phyloP scores from a whole-genome alignment of 2,113 vertebrate species.

The Condylura cristata region DNA sequence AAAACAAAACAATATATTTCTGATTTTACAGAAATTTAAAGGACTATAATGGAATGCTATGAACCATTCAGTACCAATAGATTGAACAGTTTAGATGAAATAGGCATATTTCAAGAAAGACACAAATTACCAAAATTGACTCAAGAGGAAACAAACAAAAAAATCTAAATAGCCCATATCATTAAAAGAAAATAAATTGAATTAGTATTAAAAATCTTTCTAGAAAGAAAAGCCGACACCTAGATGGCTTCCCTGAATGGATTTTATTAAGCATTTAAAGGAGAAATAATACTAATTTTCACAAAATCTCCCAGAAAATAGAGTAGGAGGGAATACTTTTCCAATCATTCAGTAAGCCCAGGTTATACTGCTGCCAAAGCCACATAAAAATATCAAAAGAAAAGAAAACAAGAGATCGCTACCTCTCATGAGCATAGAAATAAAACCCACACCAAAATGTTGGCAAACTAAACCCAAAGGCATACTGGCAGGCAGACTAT shows the following conservation, averaged over 20 bases:
- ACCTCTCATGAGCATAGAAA: not conserved
- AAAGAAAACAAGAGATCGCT: not conserved
- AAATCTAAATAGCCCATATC: not conserved
- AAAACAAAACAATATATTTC: not conserved
- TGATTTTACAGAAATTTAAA: not conserved
- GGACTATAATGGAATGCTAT: not conserved
- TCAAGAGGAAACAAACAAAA: constrained; percentile 10
- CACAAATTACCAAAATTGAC: not conserved
- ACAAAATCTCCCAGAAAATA: not conserved
- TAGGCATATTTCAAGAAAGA: not conserved
- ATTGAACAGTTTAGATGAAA: not conserved
- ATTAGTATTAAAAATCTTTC: not conserved
- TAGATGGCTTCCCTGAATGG: not conserved
- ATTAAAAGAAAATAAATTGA: not conserved
- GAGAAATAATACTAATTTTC: not conserved
- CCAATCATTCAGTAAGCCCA: not conserved
- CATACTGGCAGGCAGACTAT: too few species aligned
- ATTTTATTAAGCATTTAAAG: not conserved
- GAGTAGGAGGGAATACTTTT: not conserved
- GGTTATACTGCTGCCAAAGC: not conserved
- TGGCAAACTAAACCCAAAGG: not conserved
- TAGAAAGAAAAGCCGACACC: not conserved
- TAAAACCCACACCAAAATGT: not conserved
- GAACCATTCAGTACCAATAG: not conserved
- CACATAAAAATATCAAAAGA: not conserved